Evolutionary conservation across 2,113 vertebrate genomes (phyloP), one percentile per base, ranked within the genome.

Genomic region (Leucopsar rothschildi): DNA sequence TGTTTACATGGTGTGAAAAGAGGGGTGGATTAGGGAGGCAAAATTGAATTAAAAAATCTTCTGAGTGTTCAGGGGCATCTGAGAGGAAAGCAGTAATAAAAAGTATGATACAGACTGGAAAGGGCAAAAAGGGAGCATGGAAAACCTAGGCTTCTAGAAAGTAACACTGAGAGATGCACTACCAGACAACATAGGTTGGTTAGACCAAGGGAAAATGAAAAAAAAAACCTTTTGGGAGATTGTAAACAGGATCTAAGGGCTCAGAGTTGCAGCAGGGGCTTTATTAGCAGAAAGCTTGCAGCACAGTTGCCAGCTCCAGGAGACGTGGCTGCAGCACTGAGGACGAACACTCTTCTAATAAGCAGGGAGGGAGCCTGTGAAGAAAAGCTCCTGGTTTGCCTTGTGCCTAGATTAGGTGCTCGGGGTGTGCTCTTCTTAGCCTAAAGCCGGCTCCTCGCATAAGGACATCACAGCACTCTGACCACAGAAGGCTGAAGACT

Each of bases 211-310:
- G 3, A 66, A 88, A 59, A 40, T 18, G 20, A 11, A 59, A 60
- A 77, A 77, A 86, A 88, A 45, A 91, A n/a, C 9, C 11, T 61
- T 86, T 50, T 2, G 5, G 18, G 42, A 47, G 27, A 33, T 28
- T 78, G 37, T 50, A 84, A 83, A 66, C 40, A 79, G 90, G 64
- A 88, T 78, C 64, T 39, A 14, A 92, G 56, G 47, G 76, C 52
- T 94, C 47, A 27, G 39, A 73, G 25, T 8, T 83, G 60, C 71
- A 93, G 75, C 49, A 40, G 33, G 35, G 68, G 35, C 45, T 95
- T 94, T 83, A 88, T 95, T 95, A 93, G 44, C 65, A 90, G 90
- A 82, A 88, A 93, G 42, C 24, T 82, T 59, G 50, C 42, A 80
- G 59, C 18, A 0, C 9, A 3, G 35, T 91, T 42, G 7, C 78